Base-by-base conservation (phyloP, 1,140 invertebrate genomes). In the Dendroctonus valens region DNA sequence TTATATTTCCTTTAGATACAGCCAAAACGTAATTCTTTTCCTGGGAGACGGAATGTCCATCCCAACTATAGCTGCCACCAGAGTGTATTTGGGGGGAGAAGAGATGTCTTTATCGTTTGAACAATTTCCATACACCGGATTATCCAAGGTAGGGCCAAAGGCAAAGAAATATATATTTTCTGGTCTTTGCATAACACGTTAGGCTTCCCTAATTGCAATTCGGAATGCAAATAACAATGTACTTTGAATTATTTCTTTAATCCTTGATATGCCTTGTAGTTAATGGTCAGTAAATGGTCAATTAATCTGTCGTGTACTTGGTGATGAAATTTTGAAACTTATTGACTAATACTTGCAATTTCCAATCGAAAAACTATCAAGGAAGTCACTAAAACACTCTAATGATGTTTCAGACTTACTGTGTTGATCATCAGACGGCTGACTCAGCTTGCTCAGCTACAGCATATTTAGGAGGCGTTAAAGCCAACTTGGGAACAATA, bases 31-130 rank as follows among this genome's bases (percentile, higher is more conserved):
- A 0, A 90, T 92, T 53, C 74, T 92, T 11, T 92, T 93, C 72
- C 76, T 94, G 14, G 91, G 91, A 0, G 90, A 92, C 76, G 91
- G 90, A 3, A 92, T 93, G 89, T 89, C 89, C 0, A 78, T 92
- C 42, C 81, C 89, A 0, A 91, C 91, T 0, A 72, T 92, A 38
- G 86, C 89, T 41, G 89, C 90, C 0, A 83, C 87, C 0, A 81
- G 91, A 38, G 88, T 87, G 2, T 86, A 85, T 59, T 83, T 84
- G 61, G 89, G 89, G 0, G 90, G 86, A 5, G 90, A 93, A 78
- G 88, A 91, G 69, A 77, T 78, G 41, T 75, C 84, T 46, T 78
- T 93, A 26, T 83, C 84, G 14, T 93, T 91, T 74, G 91, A 94
- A 72, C 83, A 87, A 64, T 93, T 93, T 73, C 91, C 91, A 5